A percentile compares a stretch with the other conserved stretches of the same genome.
Conservation (phyloP, 2,113 vertebrate species). For the Nyctereutes procyonoides region DNA sequence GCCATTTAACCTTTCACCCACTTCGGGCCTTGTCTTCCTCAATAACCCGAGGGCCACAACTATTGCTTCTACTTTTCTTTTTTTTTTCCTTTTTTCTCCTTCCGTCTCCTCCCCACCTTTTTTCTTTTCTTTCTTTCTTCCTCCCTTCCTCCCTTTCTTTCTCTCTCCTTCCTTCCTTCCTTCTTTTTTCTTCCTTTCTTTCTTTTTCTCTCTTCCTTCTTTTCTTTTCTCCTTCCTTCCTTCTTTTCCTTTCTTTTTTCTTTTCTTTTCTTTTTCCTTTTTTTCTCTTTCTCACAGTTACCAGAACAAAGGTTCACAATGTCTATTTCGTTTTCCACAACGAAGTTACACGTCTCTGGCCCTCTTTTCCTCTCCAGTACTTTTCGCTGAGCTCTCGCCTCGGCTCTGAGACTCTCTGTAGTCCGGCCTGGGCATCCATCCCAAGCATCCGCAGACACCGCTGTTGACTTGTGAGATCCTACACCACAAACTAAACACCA, state of each 20-base stretch:
- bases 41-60: not conserved
- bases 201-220: not conserved
- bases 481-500: not conserved
- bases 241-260: too few relatives aligned
- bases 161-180: too few relatives aligned
- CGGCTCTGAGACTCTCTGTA: not conserved
- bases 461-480: not conserved
- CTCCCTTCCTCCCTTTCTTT: too few relatives aligned
- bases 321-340: not conserved
- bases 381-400: fast-evolving
- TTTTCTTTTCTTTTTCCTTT: too few relatives aligned
- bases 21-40: not conserved
- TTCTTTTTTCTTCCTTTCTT: not conserved
- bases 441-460: not conserved
- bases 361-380: not conserved
- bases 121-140: not conserved
- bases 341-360: not conserved
- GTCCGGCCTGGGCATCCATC: not conserved
- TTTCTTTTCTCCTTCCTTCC: too few relatives aligned
- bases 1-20: not conserved
- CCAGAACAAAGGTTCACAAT: not conserved
- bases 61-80: not conserved
- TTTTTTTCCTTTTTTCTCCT: not conserved
- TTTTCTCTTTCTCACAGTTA: not conserved
- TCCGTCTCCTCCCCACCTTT: too few relatives aligned